A percentile compares a stretch with the other conserved stretches of the same genome.
Evolutionary conservation across 2,113 vertebrate species (phyloP).

Genomic region (Zosterops hypoxanthus): DNA sequence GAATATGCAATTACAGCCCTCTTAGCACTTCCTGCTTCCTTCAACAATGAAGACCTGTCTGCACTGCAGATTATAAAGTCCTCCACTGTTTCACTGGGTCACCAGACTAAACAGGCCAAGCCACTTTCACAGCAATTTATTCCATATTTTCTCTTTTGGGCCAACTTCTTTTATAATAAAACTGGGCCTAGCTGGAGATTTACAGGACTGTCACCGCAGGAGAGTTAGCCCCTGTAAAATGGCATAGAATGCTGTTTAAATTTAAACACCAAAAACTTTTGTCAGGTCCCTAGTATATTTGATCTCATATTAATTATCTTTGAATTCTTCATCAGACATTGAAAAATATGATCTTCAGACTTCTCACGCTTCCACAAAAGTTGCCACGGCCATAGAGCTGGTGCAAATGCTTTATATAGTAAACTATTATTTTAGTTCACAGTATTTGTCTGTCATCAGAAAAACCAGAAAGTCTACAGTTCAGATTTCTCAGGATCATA

Average conservation of each 20-base stretch:
- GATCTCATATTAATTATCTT: neutral
- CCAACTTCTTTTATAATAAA: neutral
- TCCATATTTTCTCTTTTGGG: slow-evolving; percentile 26
- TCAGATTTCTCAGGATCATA: slow-evolving; percentile 67
- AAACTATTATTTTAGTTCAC: neutral
- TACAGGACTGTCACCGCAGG: neutral
- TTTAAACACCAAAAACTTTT: neutral
- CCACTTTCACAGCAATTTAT: slow-evolving; percentile 26
- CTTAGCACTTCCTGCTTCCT: slow-evolving; percentile 66
- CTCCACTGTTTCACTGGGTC: slow-evolving; percentile 52
- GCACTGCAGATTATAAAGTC: slow-evolving; percentile 55
- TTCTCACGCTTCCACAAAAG: neutral
- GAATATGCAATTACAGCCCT: slow-evolving; percentile 64
- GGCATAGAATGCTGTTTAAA: neutral
- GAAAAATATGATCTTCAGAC: neutral
- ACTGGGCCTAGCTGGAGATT: neutral
- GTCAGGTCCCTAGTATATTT: neutral
- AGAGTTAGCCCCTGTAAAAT: neutral
- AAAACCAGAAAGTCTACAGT: slow-evolving; percentile 64
- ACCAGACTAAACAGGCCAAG: slow-evolving; percentile 55
- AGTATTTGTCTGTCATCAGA: slow-evolving; percentile 53
- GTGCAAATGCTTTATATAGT: neutral
- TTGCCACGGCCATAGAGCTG: neutral
- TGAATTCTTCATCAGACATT: neutral
- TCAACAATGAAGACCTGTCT: slow-evolving; percentile 62